Conservation (phyloP, 1,140 invertebrate genomes). For the Drosophila watanabei region DNA sequence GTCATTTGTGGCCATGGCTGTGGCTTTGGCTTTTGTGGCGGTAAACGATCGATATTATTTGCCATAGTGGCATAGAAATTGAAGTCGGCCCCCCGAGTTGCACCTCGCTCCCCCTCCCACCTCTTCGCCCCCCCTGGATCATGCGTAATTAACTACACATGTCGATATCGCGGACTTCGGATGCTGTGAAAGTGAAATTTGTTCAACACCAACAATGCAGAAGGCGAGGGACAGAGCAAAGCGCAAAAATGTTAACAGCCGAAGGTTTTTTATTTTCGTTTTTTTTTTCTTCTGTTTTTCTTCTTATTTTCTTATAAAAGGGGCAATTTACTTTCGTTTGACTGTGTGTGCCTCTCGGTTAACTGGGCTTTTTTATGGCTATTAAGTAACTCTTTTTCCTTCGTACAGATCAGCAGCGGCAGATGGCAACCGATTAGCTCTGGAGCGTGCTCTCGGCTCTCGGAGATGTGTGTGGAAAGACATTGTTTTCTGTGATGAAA, state of each 20-base stretch:
- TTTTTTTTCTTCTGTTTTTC: background rate
- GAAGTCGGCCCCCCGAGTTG: slow-evolving; percentile 22
- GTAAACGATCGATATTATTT: slow-evolving; percentile 82
- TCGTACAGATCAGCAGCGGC: slow-evolving; percentile 27
- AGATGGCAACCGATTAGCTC: slow-evolving; percentile 49
- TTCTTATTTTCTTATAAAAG: slow-evolving; percentile 36
- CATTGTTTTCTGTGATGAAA: slow-evolving; percentile 31
- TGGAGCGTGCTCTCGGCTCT: slow-evolving; percentile 37
- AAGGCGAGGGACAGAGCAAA: slow-evolving; percentile 51
- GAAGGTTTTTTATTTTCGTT: slow-evolving; percentile 50
- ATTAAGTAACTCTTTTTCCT: slow-evolving; percentile 69
- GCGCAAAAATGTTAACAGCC: slow-evolving; percentile 61
- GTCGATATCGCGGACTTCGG: slow-evolving; percentile 52
- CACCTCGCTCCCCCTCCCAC: background rate
- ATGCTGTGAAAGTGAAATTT: slow-evolving; percentile 82
- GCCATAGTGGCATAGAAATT: slow-evolving; percentile 80
- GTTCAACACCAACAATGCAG: slow-evolving; percentile 56
- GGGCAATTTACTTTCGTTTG: slow-evolving; percentile 76
- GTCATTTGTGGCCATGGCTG: slow-evolving; percentile 45
- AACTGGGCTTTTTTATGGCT: slow-evolving; percentile 64
- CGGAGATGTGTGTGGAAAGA: slow-evolving; percentile 44
- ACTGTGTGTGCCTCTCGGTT: slow-evolving; percentile 57
- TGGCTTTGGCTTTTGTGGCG: slow-evolving; percentile 37
- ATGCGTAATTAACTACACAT: slow-evolving; percentile 80
- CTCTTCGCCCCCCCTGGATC: slow-evolving; percentile 8